phyloP scores from a whole-genome alignment of 2,888 invertebrate species.

The Cantharis flavilabris region DNA sequence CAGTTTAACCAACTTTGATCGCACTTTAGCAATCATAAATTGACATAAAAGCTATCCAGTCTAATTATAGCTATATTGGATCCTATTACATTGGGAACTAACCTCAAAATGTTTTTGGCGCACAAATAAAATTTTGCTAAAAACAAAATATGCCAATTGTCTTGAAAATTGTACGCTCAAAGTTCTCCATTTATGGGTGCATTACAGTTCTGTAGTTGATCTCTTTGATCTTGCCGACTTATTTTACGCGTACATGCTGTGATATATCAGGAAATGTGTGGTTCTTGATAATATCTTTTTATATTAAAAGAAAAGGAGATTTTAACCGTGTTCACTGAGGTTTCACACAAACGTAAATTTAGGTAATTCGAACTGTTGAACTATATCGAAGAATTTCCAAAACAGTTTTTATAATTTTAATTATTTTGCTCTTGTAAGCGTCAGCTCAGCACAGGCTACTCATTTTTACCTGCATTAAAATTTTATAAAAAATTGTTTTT shows the following conservation, averaged over 20 bases:
- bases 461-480: background rate
- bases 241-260: slow-evolving; percentile 24
- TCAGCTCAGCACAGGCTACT: background rate
- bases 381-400: background rate
- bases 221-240: slow-evolving; percentile 27
- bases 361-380: background rate
- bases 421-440: background rate
- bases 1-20: background rate
- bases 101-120: background rate
- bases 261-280: slow-evolving; percentile 8
- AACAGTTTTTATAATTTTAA: background rate
- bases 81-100: background rate
- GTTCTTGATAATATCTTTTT: background rate
- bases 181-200: slow-evolving; percentile 20
- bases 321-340: background rate
- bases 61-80: too few species aligned
- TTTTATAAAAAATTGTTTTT: background rate
- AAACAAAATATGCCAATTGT: background rate
- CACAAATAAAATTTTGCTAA: background rate
- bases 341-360: background rate
- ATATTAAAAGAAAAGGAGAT: background rate
- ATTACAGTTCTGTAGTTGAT: slow-evolving; percentile 23
- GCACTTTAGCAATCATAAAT: background rate
- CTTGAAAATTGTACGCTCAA: background rate
- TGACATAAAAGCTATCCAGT: background rate